Evolutionary conservation across 1,140 invertebrate species (phyloP).

Genomic region (Anoplophora glabripennis): DNA sequence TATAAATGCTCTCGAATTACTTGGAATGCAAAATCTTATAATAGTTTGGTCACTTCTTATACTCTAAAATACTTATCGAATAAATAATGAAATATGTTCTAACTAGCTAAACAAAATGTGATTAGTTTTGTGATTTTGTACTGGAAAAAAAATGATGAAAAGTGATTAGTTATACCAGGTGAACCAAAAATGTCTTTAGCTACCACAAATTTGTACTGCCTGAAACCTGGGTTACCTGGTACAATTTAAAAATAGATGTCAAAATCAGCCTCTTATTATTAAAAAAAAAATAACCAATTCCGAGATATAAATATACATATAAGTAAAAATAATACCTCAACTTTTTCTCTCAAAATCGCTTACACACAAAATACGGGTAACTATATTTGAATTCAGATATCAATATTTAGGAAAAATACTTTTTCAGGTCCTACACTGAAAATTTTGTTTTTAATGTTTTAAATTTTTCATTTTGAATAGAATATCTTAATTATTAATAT

Average conservation of each 20-base stretch:
- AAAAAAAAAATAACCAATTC: not conserved
- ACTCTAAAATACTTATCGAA: not conserved
- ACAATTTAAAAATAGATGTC: not conserved
- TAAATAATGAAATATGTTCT: constrained; percentile 3
- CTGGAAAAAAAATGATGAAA: not conserved
- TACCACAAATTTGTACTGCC: too few species aligned
- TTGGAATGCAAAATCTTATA: constrained; percentile 1
- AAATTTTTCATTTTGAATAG: too few species aligned
- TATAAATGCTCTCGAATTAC: not conserved
- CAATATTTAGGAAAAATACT: not conserved
- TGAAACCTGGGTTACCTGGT: not conserved
- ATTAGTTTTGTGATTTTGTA: constrained; percentile 1
- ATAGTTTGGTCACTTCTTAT: not conserved
- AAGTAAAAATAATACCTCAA: not conserved
- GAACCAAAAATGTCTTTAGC: too few species aligned
- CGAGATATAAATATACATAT: not conserved
- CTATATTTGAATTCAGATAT: not conserved
- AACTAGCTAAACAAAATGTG: not conserved
- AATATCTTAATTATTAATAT: too few species aligned
- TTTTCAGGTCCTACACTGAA: too few species aligned
- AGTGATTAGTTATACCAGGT: not conserved
- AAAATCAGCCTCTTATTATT: not conserved
- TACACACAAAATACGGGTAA: too few species aligned
- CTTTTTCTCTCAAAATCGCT: not conserved
- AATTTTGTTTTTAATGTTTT: too few species aligned